Conservation (phyloP, 2,888 invertebrate genomes). For the Nematopogon swammerdamellus region DNA sequence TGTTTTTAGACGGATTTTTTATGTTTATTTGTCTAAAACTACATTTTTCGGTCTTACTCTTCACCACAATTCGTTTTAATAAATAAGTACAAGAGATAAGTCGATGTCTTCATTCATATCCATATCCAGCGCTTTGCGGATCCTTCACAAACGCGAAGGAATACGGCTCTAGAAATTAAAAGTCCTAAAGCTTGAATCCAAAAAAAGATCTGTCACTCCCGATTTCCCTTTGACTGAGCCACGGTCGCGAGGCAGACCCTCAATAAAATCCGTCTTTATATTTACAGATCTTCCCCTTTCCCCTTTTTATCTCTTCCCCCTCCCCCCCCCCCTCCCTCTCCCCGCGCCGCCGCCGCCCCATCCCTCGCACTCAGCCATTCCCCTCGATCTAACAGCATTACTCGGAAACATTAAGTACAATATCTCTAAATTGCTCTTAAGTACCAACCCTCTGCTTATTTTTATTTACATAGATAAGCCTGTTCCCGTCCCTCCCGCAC, state of each 20-base stretch:
- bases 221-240: background rate
- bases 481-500: constrained; percentile 23
- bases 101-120: too few species aligned
- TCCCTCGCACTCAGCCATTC: background rate
- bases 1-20: too few species aligned
- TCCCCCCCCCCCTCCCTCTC: constrained; percentile 19
- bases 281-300: constrained; percentile 23
- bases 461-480: constrained; percentile 44
- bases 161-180: too few species aligned
- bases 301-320: constrained; percentile 19
- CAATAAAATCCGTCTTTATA: constrained; percentile 9
- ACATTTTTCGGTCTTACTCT: too few species aligned
- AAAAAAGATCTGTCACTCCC: background rate
- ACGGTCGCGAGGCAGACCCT: background rate
- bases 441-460: constrained; percentile 42
- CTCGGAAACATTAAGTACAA: constrained; percentile 47
- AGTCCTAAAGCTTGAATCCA: too few species aligned
- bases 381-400: constrained; percentile 9
- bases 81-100: too few species aligned
- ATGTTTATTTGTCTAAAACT: too few species aligned
- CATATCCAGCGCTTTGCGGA: too few species aligned
- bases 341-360: constrained; percentile 18
- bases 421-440: constrained; percentile 53
- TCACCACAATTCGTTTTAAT: too few species aligned
- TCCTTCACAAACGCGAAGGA: background rate